These are phyloP conservation scores for Digitonthophagus gazella DNA, from an alignment of 2,888 invertebrate species.

Conservation along the genomic window DNA sequence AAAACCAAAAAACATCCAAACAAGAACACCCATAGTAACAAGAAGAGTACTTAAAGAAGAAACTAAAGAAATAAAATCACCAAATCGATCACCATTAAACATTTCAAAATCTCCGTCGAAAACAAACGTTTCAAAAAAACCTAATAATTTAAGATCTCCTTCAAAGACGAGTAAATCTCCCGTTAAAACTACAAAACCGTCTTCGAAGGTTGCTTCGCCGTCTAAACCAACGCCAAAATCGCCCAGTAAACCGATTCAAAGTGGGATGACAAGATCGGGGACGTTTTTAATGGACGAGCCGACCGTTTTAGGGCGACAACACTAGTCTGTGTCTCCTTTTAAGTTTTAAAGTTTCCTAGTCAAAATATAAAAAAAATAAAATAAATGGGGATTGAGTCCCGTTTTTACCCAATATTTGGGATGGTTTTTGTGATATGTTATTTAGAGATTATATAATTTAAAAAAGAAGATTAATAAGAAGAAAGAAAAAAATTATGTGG, in stretches of 20 bases:
- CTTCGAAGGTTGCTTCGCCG: conserved; percentile 18
- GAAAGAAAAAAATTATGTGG: too few species aligned
- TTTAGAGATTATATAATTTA: background rate
- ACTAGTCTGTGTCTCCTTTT: conserved; percentile 17
- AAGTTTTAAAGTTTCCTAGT: conserved; percentile 1
- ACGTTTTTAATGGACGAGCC: conserved; percentile 77
- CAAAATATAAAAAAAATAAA: background rate
- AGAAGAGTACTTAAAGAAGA: conserved; percentile 20
- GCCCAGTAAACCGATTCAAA: conserved; percentile 26
- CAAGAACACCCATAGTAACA: conserved; percentile 21
- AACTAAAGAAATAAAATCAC: conserved; percentile 23
- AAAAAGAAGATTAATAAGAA: background rate
- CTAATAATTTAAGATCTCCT: conserved; percentile 19
- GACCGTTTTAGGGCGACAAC: conserved; percentile 52
- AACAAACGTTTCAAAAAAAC: conserved; percentile 21
- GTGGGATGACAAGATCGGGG: conserved; percentile 61
- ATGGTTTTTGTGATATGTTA: background rate
- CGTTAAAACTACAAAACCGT: conserved; percentile 24
- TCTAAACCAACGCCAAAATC: conserved; percentile 26
- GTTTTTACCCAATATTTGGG: background rate
- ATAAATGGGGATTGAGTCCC: background rate
- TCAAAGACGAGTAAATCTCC: conserved; percentile 26
- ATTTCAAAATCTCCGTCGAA: conserved; percentile 24
- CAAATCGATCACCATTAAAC: conserved; percentile 24
- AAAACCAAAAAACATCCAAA: conserved; percentile 17